These are phyloP conservation scores for Tipula lateralis DNA, from an alignment of 2,888 invertebrate genomes.

Conservation along the genomic window DNA sequence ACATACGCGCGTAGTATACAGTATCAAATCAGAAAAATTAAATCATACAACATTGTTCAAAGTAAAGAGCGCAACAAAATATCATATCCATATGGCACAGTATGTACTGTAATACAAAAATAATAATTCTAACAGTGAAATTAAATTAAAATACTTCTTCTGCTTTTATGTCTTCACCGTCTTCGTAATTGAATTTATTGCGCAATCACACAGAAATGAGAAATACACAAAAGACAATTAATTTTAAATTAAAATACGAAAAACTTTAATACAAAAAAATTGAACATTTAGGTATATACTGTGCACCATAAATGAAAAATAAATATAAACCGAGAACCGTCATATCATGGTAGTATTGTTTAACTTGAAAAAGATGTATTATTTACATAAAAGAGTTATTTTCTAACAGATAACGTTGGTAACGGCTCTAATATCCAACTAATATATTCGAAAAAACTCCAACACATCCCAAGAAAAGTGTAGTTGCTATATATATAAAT, in stretches of 20 bases:
- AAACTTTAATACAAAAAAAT: not conserved
- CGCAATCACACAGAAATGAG: not conserved
- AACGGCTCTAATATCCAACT: no score
- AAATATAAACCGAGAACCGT: not conserved
- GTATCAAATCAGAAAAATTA: not conserved
- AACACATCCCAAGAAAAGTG: no score
- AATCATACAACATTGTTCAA: no score
- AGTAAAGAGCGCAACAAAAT: not conserved
- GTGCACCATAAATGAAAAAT: not conserved
- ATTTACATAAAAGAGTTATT: no score
- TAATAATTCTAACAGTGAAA: not conserved
- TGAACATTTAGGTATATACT: not conserved
- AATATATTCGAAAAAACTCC: no score
- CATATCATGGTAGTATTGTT: not conserved
- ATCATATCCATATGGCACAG: not conserved
- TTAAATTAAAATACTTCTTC: not conserved
- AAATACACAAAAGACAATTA: not conserved
- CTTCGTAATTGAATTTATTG: constrained; percentile 1
- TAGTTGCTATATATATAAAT: no score
- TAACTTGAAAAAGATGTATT: no score
- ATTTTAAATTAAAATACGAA: not conserved
- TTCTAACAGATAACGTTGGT: no score
- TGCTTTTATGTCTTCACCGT: not conserved
- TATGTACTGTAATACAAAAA: not conserved
- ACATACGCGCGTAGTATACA: no score